Conservation (phyloP, 2,113 vertebrate genomes). For the Hypomesus transpacificus region DNA sequence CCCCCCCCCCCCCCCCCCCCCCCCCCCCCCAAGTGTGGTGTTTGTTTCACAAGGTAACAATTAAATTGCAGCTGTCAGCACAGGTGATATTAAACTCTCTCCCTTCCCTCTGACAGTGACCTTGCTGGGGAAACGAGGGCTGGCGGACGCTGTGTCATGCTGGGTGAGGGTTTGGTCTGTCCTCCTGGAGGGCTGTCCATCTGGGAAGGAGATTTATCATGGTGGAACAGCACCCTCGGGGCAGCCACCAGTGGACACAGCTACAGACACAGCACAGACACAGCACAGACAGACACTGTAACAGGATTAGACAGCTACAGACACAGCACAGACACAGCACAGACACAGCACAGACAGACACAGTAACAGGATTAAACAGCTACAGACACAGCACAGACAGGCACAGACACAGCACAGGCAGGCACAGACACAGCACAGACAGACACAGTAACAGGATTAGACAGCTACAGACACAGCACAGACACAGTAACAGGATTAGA, state of each 20-base stretch:
- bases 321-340: slow-evolving; percentile 4
- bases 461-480: slow-evolving; percentile 24
- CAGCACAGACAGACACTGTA: slow-evolving; percentile 30
- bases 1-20: neutral
- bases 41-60: slow-evolving; percentile 60
- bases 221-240: slow-evolving; percentile 32
- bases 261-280: slow-evolving; percentile 14
- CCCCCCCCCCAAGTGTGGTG: slow-evolving; percentile 34
- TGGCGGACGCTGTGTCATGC: slow-evolving; percentile 38
- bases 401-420: slow-evolving; percentile 4
- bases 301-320: slow-evolving; percentile 44
- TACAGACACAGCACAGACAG: slow-evolving; percentile 3
- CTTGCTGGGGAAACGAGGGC: slow-evolving; percentile 50
- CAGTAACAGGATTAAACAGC: slow-evolving; percentile 44
- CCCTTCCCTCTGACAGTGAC: slow-evolving; percentile 53
- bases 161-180: slow-evolving; percentile 28
- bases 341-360: slow-evolving; percentile 30
- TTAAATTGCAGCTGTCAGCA: slow-evolving; percentile 64
- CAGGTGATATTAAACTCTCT: slow-evolving; percentile 54
- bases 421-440: no score
- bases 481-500: slow-evolving; percentile 35
- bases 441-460: slow-evolving; percentile 37
- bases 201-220: slow-evolving; percentile 64
- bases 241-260: slow-evolving; percentile 19
- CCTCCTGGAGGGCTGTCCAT: slow-evolving; percentile 58